Evolutionary conservation across 2,113 vertebrate species (phyloP).

Genomic region (Zapornia atra): DNA sequence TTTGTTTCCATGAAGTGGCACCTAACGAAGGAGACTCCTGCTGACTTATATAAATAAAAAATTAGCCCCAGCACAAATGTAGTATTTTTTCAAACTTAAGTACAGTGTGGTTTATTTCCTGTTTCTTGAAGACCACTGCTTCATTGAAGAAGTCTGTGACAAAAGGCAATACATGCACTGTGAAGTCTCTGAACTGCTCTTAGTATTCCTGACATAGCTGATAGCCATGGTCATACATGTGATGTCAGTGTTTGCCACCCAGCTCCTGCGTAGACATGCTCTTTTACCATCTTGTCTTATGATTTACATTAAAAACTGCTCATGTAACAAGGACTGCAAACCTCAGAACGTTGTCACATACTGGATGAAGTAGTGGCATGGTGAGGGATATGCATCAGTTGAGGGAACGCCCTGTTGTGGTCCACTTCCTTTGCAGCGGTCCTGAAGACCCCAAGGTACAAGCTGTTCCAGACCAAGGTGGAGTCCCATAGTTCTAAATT

Average conservation of each 20-base stretch:
- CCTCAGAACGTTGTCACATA: background rate
- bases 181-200: background rate
- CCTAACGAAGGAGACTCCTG: background rate
- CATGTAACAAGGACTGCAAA: accelerated
- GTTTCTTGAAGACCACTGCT: background rate
- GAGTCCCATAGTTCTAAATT: background rate
- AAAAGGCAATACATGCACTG: background rate
- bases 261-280: background rate
- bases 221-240: background rate
- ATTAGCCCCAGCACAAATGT: background rate
- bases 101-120: background rate
- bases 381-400: background rate
- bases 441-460: background rate
- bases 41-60: background rate
- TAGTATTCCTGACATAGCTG: background rate
- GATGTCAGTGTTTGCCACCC: background rate
- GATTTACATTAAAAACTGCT: background rate
- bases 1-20: background rate
- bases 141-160: background rate
- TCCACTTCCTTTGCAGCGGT: background rate
- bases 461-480: background rate
- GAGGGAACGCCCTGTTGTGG: background rate
- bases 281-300: background rate
- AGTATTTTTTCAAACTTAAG: background rate
- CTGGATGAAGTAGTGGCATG: background rate